Conservation (phyloP, 2,888 invertebrate species). For the Tipula confusa region DNA sequence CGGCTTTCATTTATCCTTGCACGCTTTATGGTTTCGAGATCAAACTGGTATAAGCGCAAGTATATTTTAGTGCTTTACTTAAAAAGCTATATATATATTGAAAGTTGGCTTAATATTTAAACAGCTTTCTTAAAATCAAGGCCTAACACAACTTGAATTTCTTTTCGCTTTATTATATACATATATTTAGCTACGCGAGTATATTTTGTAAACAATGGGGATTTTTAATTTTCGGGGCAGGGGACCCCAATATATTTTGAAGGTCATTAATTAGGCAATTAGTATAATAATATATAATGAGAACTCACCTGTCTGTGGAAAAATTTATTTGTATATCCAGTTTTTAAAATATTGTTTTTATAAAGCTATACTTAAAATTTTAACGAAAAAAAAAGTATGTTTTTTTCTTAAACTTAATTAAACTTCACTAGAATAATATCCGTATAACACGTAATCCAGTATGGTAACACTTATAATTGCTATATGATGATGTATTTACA, state of each 20-base stretch:
- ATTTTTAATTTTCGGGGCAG: not conserved
- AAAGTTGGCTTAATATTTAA: not conserved
- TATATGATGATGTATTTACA: not conserved
- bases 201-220: too few species aligned
- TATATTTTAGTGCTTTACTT: not conserved
- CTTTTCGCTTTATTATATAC: not conserved
- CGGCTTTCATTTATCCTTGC: conserved; percentile 3
- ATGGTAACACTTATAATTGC: not conserved
- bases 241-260: not conserved
- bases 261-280: not conserved
- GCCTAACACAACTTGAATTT: not conserved
- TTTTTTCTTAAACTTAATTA: not conserved
- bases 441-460: not conserved
- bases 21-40: conserved; percentile 12
- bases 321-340: not conserved
- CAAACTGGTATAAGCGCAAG: not conserved
- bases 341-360: too few species aligned
- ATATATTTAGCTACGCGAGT: not conserved
- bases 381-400: not conserved
- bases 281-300: not conserved
- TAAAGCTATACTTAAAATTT: too few species aligned
- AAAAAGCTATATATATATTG: not conserved
- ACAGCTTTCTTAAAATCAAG: conserved; percentile 25
- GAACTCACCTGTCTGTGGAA: conserved; percentile 7
- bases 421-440: conserved; percentile 13